Percentiles rank a stretch among this genome's conserved stretches.
Conservation (phyloP, 2,888 invertebrate genomes). For the Synanthedon vespiformis region DNA sequence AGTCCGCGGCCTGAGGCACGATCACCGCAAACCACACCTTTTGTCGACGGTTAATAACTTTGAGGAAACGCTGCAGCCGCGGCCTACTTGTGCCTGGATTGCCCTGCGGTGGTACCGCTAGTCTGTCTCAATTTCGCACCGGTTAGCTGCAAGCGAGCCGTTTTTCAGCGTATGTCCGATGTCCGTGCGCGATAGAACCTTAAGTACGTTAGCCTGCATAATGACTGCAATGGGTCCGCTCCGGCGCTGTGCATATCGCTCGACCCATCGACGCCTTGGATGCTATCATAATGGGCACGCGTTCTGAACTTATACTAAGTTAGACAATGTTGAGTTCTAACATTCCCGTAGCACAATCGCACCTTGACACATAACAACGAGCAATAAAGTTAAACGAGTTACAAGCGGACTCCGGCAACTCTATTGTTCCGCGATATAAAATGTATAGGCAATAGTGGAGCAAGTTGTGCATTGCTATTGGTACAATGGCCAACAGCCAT, state of each 20-base stretch:
- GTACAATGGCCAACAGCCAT: slow-evolving; percentile 36
- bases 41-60: slow-evolving; percentile 46
- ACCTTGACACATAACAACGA: slow-evolving; percentile 22
- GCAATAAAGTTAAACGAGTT: slow-evolving; percentile 24
- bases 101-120: slow-evolving; percentile 40
- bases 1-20: slow-evolving; percentile 21
- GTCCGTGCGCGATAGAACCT: slow-evolving; percentile 22
- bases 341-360: slow-evolving; percentile 13
- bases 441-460: not conserved
- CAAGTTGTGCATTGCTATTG: slow-evolving; percentile 4
- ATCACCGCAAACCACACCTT: slow-evolving; percentile 38
- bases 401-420: slow-evolving; percentile 18
- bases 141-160: slow-evolving; percentile 13
- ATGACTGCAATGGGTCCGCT: slow-evolving; percentile 22
- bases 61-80: slow-evolving; percentile 38
- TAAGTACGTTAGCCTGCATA: slow-evolving; percentile 22
- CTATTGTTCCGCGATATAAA: slow-evolving; percentile 30
- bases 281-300: slow-evolving; percentile 25
- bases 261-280: slow-evolving; percentile 17
- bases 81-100: slow-evolving; percentile 37
- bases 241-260: slow-evolving; percentile 21
- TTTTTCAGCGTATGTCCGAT: slow-evolving; percentile 35
- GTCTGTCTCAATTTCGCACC: slow-evolving; percentile 21
- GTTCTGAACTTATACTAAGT: slow-evolving; percentile 11
- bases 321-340: slow-evolving; percentile 30